A percentile compares a stretch with the other conserved stretches of the same genome.
These are phyloP conservation scores for Cyprinodon variegatus DNA, from an alignment of 2,113 vertebrate species.

Conservation along the genomic window DNA sequence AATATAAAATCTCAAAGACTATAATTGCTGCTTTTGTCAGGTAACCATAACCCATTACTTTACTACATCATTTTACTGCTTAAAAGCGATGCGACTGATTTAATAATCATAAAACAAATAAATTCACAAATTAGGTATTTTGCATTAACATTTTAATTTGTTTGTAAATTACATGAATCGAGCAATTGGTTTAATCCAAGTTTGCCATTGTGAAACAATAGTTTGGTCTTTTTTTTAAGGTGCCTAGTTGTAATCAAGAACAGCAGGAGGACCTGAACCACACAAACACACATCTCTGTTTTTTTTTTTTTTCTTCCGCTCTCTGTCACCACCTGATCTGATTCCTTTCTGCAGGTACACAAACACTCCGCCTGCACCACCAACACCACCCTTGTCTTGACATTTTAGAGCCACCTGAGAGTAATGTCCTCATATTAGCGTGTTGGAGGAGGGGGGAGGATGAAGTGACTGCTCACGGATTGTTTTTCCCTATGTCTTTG, in stretches of 20 bases:
- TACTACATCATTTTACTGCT: neutral
- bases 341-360: slow-evolving; percentile 51
- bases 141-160: neutral
- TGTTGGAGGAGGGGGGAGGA: slow-evolving; percentile 16
- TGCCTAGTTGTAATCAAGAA: slow-evolving; percentile 32
- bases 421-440: slow-evolving; percentile 65
- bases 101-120: neutral
- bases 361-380: slow-evolving; percentile 33
- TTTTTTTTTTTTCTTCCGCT: slow-evolving; percentile 28
- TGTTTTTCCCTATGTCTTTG: slow-evolving; percentile 44
- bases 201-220: slow-evolving; percentile 9
- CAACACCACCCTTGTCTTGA: slow-evolving; percentile 56
- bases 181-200: slow-evolving; percentile 11
- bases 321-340: slow-evolving; percentile 34
- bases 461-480: slow-evolving; percentile 11
- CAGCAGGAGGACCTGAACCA: slow-evolving; percentile 21
- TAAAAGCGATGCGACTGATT: neutral
- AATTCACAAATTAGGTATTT: neutral
- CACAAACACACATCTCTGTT: slow-evolving; percentile 34
- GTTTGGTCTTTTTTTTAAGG: slow-evolving; percentile 9
- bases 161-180: slow-evolving; percentile 6
- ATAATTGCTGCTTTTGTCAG: too few species aligned
- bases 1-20: too few species aligned
- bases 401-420: slow-evolving; percentile 65
- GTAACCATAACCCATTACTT: neutral